phyloP scores from a whole-genome alignment of 2,888 invertebrate species.

The Eudemis profundana region DNA sequence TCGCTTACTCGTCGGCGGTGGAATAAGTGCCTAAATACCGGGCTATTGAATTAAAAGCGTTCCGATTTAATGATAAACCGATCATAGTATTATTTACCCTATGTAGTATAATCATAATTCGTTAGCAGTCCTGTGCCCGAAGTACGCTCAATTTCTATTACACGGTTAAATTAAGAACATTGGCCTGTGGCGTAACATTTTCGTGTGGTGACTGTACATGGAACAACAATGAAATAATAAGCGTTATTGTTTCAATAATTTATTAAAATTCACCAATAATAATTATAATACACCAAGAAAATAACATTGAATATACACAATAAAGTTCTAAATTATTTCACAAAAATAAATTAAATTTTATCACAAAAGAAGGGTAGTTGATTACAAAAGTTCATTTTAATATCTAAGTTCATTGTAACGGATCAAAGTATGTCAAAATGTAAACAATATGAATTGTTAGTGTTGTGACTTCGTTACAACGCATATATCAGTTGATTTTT shows the following conservation, averaged over 20 bases:
- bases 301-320: conserved; percentile 55
- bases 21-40: too few species aligned
- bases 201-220: too few species aligned
- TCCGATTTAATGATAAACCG: too few species aligned
- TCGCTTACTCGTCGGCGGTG: too few species aligned
- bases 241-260: conserved; percentile 67
- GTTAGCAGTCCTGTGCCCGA: too few species aligned
- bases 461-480: conserved; percentile 2
- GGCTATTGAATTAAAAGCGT: too few species aligned
- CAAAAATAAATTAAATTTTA: conserved; percentile 55
- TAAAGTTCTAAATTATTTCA: conserved; percentile 51
- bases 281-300: conserved; percentile 73
- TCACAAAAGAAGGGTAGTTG: conserved; percentile 55
- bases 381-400: conserved; percentile 28
- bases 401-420: background rate
- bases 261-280: conserved; percentile 74
- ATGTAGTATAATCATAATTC: too few species aligned
- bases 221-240: background rate
- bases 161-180: too few species aligned
- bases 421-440: conserved; percentile 5
- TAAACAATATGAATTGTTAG: background rate
- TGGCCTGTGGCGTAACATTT: too few species aligned
- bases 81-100: too few species aligned
- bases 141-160: too few species aligned
- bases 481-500: background rate